phyloP scores from a whole-genome alignment of 1,140 invertebrate species.

The Scaptodrosophila lebanonensis region DNA sequence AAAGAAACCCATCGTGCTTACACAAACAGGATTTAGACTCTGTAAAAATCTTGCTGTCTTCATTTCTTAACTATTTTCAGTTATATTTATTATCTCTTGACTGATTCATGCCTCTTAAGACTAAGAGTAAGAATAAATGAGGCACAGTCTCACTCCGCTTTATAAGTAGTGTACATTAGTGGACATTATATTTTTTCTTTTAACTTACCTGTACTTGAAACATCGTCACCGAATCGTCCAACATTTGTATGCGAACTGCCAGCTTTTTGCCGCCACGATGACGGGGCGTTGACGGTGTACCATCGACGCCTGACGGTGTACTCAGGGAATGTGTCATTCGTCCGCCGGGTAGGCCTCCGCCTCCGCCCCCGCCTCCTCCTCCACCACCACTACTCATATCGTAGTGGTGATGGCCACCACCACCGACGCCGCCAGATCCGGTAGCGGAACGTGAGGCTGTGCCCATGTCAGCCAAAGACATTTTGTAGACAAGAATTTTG shows the following conservation, averaged over 20 bases:
- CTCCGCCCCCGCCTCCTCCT: constrained; percentile 8
- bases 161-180: too few relatives aligned
- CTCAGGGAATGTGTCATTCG: constrained; percentile 90
- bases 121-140: too few relatives aligned
- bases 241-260: constrained; percentile 90
- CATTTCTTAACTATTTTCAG: too few relatives aligned
- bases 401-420: constrained; percentile 32
- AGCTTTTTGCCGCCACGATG: constrained; percentile 90
- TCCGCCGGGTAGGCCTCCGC: constrained; percentile 45
- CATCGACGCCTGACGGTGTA: constrained; percentile 88
- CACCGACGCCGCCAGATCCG: constrained; percentile 34
- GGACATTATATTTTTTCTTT: too few relatives aligned
- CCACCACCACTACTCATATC: constrained; percentile 32
- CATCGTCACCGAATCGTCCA: constrained; percentile 91
- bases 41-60: too few relatives aligned
- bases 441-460: constrained; percentile 56
- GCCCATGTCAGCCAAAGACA: constrained; percentile 75
- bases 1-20: too few relatives aligned
- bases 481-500: constrained; percentile 76
- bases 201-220: constrained; percentile 92
- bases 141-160: too few relatives aligned
- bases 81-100: too few relatives aligned
- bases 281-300: constrained; percentile 85
- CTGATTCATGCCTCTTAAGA: too few relatives aligned
- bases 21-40: too few relatives aligned